Base-by-base conservation (phyloP, 2,797 vertebrate species). In the Naso thynnoides region DNA sequence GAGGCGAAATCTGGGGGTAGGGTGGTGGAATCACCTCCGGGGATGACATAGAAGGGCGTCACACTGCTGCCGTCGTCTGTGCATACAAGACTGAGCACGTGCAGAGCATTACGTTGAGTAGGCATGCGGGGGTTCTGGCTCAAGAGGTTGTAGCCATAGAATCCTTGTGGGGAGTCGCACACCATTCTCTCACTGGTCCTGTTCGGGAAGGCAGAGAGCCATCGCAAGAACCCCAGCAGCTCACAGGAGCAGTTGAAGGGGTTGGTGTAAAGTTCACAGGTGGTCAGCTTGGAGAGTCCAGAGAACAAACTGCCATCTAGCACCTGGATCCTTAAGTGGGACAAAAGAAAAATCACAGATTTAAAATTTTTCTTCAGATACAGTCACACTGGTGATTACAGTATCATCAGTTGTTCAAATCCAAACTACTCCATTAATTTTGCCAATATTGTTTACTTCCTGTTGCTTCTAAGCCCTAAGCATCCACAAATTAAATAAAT, bases 241-340 rank as follows among this genome's bases (percentile, higher is more conserved):
- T 99, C 96, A 0, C 98, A 99, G 33, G 98, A 99, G 88, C 98
- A 99, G 88, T 96, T 96, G 94, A 99, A 99, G 0, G 98, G 98
- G 92, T 99, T 99, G 76, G 96, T 97, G 93, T 99, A 99, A 31
- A 99, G 96, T 87, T 99, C 98, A 31, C 98, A 99, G 19, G 97
- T 97, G 0, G 96, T 96, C 48, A 99, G 94, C 79, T 96, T 97
- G 19, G 90, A 87, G 70, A 99, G 95, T 61, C 96, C 95, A 0
- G 93, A 88, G 70, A 99, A 99, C 83, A 98, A 95, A 82, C 88
- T 92, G 44, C 98, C 95, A 76, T 98, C 97, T 55, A 99, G 84
- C 77, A 95, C 94, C 89, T 99, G 98, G 75, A 95, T 93, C 91
- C 94, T 94, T 75, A 27, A 59, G 56, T 26, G 14, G 52, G 45